phyloP scores from a whole-genome alignment of 1,140 invertebrate genomes.

The Heliconius melpomene region DNA sequence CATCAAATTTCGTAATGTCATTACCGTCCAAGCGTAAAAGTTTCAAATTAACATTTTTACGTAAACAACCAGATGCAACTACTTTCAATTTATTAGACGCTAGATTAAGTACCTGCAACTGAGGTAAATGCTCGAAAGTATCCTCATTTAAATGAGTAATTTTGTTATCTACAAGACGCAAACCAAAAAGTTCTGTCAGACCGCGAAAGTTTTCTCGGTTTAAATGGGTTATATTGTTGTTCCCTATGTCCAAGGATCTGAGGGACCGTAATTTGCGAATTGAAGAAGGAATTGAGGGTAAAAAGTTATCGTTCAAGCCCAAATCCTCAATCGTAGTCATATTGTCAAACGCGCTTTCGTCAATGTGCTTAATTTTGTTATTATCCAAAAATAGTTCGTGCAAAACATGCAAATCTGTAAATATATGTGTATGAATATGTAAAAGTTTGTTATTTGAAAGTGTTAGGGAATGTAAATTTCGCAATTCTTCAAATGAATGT shows the following conservation, averaged over 20 bases:
- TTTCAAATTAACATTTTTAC: slow-evolving; percentile 84
- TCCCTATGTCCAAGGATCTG: slow-evolving; percentile 89
- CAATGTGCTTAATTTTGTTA: slow-evolving; percentile 86
- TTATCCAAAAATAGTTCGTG: slow-evolving; percentile 88
- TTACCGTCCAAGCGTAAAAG: slow-evolving; percentile 86
- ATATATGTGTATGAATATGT: slow-evolving; percentile 85
- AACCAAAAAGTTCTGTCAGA: slow-evolving; percentile 83
- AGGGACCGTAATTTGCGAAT: slow-evolving; percentile 85
- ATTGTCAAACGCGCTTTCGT: slow-evolving; percentile 89
- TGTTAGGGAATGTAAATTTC: slow-evolving; percentile 88
- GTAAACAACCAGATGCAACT: slow-evolving; percentile 85
- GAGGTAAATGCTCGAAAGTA: slow-evolving; percentile 84
- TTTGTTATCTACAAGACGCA: slow-evolving; percentile 86
- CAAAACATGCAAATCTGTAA: slow-evolving; percentile 87
- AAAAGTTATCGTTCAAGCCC: slow-evolving; percentile 87
- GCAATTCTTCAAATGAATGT: slow-evolving; percentile 87
- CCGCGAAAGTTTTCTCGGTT: slow-evolving; percentile 84
- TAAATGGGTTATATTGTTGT: slow-evolving; percentile 86
- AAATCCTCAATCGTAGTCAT: slow-evolving; percentile 90
- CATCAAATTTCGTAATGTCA: slow-evolving; percentile 84
- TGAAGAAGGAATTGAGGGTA: slow-evolving; percentile 87
- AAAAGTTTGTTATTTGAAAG: slow-evolving; percentile 88
- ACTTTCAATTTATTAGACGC: slow-evolving; percentile 85
- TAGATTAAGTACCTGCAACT: slow-evolving; percentile 86
- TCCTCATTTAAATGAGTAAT: slow-evolving; percentile 85